A percentile compares a stretch with the other conserved stretches of the same genome.
Conservation (phyloP, 2,888 invertebrate species). For the Blastobasis adustella region DNA sequence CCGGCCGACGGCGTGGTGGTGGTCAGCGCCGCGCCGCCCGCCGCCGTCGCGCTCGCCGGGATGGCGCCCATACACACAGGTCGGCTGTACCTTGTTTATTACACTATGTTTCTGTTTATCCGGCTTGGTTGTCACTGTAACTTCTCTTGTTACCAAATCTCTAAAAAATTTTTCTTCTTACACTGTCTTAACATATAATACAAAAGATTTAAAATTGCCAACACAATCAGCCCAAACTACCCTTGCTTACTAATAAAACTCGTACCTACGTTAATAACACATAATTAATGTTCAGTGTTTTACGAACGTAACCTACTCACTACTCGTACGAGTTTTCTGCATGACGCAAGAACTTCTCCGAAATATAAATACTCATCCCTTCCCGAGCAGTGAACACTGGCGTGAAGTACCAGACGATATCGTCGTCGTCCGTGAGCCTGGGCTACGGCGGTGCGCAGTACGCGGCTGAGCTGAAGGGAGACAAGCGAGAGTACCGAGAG, state of each 20-base stretch:
- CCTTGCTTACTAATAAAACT: too few relatives aligned
- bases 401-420: slow-evolving; percentile 68
- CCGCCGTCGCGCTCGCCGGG: slow-evolving; percentile 52
- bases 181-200: too few relatives aligned
- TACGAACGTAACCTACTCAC: too few relatives aligned
- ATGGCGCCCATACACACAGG: slow-evolving; percentile 63
- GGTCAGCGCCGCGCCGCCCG: slow-evolving; percentile 68
- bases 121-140: too few relatives aligned
- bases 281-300: too few relatives aligned
- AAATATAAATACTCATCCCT: neutral
- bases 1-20: slow-evolving; percentile 70
- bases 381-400: slow-evolving; percentile 53
- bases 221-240: too few relatives aligned
- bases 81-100: slow-evolving; percentile 10
- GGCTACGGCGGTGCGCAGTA: slow-evolving; percentile 61
- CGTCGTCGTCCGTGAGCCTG: slow-evolving; percentile 57
- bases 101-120: too few relatives aligned
- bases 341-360: neutral
- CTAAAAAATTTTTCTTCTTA: too few relatives aligned
- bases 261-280: too few relatives aligned
- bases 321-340: too few relatives aligned
- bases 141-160: too few relatives aligned
- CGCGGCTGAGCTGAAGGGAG: slow-evolving; percentile 49
- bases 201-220: too few relatives aligned
- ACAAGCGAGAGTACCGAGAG: slow-evolving; percentile 62